Conservation (phyloP, 2,888 invertebrate species). For the Gibbula magus region DNA sequence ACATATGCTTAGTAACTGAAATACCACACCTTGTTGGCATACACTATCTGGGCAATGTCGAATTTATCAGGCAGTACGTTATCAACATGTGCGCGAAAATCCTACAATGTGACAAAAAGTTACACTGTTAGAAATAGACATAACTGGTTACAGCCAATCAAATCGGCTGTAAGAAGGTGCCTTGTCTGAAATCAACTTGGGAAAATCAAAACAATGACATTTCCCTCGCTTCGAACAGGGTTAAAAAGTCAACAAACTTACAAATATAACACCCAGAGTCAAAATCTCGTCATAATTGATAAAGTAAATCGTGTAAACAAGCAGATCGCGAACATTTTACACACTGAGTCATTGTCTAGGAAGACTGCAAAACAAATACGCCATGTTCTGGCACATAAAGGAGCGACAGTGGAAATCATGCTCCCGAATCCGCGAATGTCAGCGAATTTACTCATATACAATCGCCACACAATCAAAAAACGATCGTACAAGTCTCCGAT, state of each 20-base stretch:
- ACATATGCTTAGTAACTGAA: constrained; percentile 2
- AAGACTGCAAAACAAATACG: constrained; percentile 30
- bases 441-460: not conserved
- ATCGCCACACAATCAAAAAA: not conserved
- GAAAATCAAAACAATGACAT: constrained; percentile 24
- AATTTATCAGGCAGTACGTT: not conserved
- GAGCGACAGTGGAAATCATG: constrained; percentile 1
- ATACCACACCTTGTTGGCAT: not conserved
- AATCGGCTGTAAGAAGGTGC: constrained; percentile 45
- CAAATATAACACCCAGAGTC: not conserved
- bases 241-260: not conserved
- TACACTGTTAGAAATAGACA: constrained; percentile 45
- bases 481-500: not conserved
- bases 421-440: constrained; percentile 7
- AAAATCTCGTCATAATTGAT: not conserved
- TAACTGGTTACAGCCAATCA: constrained; percentile 57
- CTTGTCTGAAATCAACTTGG: constrained; percentile 17
- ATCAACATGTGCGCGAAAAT: constrained; percentile 12
- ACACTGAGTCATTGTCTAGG: constrained; percentile 33
- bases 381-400: constrained; percentile 25
- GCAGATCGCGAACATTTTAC: constrained; percentile 27
- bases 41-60: too few species aligned
- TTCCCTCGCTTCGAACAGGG: not conserved
- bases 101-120: constrained; percentile 20
- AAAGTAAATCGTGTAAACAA: not conserved